Conservation (phyloP, 2,797 vertebrate genomes). For the Melanotaenia trifasciata region DNA sequence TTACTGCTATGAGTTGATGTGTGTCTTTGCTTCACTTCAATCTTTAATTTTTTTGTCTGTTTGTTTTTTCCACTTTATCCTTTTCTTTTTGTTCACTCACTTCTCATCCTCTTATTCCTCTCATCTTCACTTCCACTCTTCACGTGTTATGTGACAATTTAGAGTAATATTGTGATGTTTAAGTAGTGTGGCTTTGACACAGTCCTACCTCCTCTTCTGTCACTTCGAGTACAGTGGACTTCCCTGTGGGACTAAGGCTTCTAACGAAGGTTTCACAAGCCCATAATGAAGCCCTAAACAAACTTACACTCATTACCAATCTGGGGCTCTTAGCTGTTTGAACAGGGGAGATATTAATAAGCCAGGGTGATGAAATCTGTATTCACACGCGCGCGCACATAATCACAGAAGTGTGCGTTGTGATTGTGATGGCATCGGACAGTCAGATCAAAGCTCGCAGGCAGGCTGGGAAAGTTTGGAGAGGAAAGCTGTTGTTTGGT, state of each 20-base stretch:
- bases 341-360: slow-evolving; percentile 74
- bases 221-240: slow-evolving; percentile 52
- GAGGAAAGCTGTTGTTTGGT: slow-evolving; percentile 88
- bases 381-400: slow-evolving; percentile 32
- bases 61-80: background rate
- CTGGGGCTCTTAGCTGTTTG: slow-evolving; percentile 61
- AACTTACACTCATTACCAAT: slow-evolving; percentile 67
- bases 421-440: slow-evolving; percentile 84
- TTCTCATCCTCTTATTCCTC: slow-evolving; percentile 26
- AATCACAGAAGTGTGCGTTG: slow-evolving; percentile 54
- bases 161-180: slow-evolving; percentile 60
- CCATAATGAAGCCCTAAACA: slow-evolving; percentile 75
- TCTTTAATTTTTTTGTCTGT: background rate
- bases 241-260: slow-evolving; percentile 49
- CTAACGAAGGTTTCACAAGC: slow-evolving; percentile 64
- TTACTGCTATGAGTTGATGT: background rate
- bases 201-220: slow-evolving; percentile 44
- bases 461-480: slow-evolving; percentile 88
- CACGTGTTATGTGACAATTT: slow-evolving; percentile 60
- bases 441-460: slow-evolving; percentile 83
- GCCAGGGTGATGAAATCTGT: slow-evolving; percentile 71
- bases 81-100: background rate
- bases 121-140: slow-evolving; percentile 20
- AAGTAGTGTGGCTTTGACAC: slow-evolving; percentile 62
- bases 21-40: background rate